Base-by-base conservation (phyloP, 2,797 vertebrate genomes). In the Sebastes itinus region DNA sequence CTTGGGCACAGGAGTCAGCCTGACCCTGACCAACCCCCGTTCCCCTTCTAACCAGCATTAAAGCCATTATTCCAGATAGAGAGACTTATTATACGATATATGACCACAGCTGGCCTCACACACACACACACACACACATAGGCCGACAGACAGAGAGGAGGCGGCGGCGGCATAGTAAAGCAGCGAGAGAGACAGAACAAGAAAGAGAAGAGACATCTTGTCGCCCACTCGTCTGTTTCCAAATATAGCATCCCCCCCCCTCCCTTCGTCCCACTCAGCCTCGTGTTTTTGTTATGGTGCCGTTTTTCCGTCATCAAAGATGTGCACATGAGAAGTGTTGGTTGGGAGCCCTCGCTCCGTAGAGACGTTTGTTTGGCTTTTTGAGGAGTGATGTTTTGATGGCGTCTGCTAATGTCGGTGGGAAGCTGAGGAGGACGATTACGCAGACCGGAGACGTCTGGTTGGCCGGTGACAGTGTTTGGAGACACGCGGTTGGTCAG, bases 41-140 rank as follows among this genome's bases (percentile, higher is more conserved):
- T 49, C 65, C 75, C 74, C 75, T 81, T 91, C 90, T 88, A 90
- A 92, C 79, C 78, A 78, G 81, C 89, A 89, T 89, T 91, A 89
- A 91, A 88, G 77, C 67, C 77, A 80, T 88, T 83, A 76, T 73
- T 81, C 82, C 59, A 77, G 71, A 94, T 85, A 92, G 88, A 94
- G 87, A 87, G 83, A 25, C 78, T 81, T 81, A 92, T 92, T 92
- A 92, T 92, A 54, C 88, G 2, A 35, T 81, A 66, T 85, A 86
- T 65, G 78, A 80, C 58, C 89, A 92, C 92, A 94, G 91, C 92
- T 89, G 90, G 87, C 79, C 79, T 63, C 33, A 0, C 33, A 35
- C 33, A 35, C 67, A 30, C 58, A 72, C 52, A 55, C 75, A 59
- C 60, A 30, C 28, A 30, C 28, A 30, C 28, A 30, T 0, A 65